Base-by-base conservation (phyloP, 2,797 vertebrate genomes). In the Schizopygopsis pylzovi region DNA sequence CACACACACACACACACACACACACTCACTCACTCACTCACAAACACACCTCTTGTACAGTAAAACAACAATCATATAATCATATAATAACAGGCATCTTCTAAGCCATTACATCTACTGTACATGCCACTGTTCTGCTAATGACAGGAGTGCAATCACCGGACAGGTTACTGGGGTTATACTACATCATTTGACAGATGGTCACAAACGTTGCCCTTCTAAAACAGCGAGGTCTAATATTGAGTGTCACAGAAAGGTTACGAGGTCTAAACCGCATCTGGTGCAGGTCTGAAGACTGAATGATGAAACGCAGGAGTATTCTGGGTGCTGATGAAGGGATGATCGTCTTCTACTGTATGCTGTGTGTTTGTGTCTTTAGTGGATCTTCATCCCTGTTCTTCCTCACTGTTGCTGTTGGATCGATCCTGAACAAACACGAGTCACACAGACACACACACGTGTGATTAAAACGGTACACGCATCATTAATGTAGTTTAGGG, bases 361-460 rank as follows among this genome's bases (percentile, higher is more conserved):
- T 9, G 81, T 20, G 65, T 22, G 56, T 54, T 68, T 1, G 16
- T 20, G 25, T 63, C n/a, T 56, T 7, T 33, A n/a, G 2, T 41
- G 33, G 33, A 47, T 85, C 83, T 87, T 95, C 93, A 96, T 75
- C 85, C 89, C 52, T 90, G 89, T 89, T 98, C 97, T 65, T 98
- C 97, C 85, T 97, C 97, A 0, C 96, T 97, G 92, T 96, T 96
- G 90, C 96, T 97, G 91, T 96, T 96, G 37, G 97, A 97, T 86
- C 95, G 97, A 88, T 97, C 97, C 97, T 98, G 90, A 90, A 90
- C 28, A 87, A 83, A 81, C 41, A 87, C 3, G 10, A 49, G 33
- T 28, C 7, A 77, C 13, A 71, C 54, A 86, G 10, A 39, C 37
- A 80, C 2, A 20, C 9, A 56, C 20, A 20, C 9, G 2, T 1